Base-by-base conservation (phyloP, 2,888 invertebrate species). In the Lagria hirta region DNA sequence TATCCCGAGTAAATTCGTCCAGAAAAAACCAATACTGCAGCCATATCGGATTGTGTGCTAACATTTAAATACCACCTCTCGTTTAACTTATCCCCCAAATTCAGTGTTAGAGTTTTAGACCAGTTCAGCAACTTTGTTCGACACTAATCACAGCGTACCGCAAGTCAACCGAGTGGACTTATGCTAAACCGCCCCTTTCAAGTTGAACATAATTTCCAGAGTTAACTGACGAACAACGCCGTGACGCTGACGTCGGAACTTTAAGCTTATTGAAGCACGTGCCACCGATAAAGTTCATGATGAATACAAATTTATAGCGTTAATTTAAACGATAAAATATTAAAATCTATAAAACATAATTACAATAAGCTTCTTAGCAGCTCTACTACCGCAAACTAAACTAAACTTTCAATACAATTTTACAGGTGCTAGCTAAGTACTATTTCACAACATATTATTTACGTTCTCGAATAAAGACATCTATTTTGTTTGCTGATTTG, bases 41-140 rank as follows among this genome's bases (percentile, higher is more conserved):
- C 52, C 41, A 50, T 53, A 49, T 57, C 52, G 53, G 56, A 56
- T 56, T 51, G 56, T 40, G 50, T 50, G 48, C 46, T 43, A 49
- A 53, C 50, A 49, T 33, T 41, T 48, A 53, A 54, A 52, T 50
- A 51, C 48, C 37, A 40, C 23, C 22, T 46, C 24, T 8, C 45
- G 28, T 43, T 34, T 37, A 41, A 52, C 52, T 55, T 50, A 44
- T 49, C 34, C 45, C 38, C n/a, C 23, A 21, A 14, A 47, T 49
- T 48, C 41, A 37, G 38, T 44, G 46, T 34, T 20, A 40, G 15
- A 54, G 45, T 51, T 51, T 42, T 17, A 23, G 29, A 8, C 17
- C 20, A 37, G 30, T 37, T 40, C 43, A 30, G 36, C 36, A 43
- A 43, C 36, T 43, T 37, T 37, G 43, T 38, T 43, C 32, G 41